Percentiles rank a stretch among this genome's conserved stretches.
phyloP scores from a whole-genome alignment of 2,113 vertebrate genomes.

The Eclectus roratus region DNA sequence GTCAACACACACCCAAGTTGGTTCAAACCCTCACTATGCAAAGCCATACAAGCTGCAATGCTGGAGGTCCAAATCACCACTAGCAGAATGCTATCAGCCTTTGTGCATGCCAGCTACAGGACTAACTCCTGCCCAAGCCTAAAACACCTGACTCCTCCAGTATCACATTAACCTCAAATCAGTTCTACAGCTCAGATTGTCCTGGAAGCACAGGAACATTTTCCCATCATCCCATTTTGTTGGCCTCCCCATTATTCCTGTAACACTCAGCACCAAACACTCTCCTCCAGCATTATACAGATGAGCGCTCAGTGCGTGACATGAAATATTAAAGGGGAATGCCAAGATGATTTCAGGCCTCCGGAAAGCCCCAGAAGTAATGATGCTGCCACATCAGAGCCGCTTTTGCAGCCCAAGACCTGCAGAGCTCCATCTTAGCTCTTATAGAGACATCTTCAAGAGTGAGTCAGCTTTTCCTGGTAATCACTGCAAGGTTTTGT shows the following conservation, averaged over 20 bases:
- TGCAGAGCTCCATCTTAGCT: background rate
- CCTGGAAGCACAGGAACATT: background rate
- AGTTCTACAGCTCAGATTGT: background rate
- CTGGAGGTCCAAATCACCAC: background rate
- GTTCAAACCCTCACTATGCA: background rate
- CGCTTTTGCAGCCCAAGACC: background rate
- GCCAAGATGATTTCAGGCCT: background rate
- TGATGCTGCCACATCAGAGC: background rate
- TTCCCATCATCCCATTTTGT: background rate
- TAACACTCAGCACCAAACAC: background rate
- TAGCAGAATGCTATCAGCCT: background rate
- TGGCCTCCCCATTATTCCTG: background rate
- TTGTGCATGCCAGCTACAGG: background rate
- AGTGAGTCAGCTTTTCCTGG: slow-evolving; percentile 47
- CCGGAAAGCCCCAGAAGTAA: background rate
- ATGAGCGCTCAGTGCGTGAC: background rate
- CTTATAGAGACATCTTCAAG: background rate
- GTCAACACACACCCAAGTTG: rapidly evolving
- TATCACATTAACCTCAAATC: background rate
- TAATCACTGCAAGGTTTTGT: background rate
- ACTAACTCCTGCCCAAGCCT: background rate
- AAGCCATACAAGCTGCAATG: background rate
- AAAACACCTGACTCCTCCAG: background rate
- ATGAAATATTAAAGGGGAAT: background rate
- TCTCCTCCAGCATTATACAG: background rate